Base-by-base conservation (phyloP, 1,140 invertebrate species). In the Cryptotermes secundus region DNA sequence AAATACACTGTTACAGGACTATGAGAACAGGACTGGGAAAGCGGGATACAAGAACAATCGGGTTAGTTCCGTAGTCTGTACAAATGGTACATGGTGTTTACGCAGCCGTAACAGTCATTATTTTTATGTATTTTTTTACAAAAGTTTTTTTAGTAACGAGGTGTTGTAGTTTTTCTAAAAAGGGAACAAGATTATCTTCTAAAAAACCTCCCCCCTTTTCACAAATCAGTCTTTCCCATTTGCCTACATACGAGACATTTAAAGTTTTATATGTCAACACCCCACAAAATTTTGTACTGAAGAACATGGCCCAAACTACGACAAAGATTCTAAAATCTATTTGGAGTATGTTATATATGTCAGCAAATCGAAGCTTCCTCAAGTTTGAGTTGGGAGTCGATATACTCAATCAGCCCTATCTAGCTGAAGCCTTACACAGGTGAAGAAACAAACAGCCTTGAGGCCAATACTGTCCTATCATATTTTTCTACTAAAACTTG, bases 271-370 rank as follows among this genome's bases (percentile, higher is more conserved):
- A 81, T 81, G 35, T 81, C 26, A 45, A 81, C 80, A 49, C 59
- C 36, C 38, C 83, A 83, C 24, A 83, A 83, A 79, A 83, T 83
- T 83, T 83, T 83, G 83, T 83, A 83, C 83, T 83, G 83, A 83
- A 83, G 53, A 83, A 59, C 35, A 83, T 82, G 81, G 81, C 59
- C 59, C 59, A 31, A 31, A 72, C 59, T 14, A 72, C 59, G n/a
- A 72, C 53, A n/a, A 72, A 31, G 4, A 72, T n/a, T 72, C 59
- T 72, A 72, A 72, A 31, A 72, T 31, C 59, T 72, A 72, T 26
- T 72, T 72, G 59, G 59, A 72, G 59, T 72, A 72, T 72, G 59
- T 72, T 72, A 72, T 72, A n/a, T 72, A 72, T 72, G 7, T 72
- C n/a, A 72, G 59, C 59, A 31, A n/a, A 14, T 6, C 3, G 9